These are phyloP conservation scores for Liparis tanakae DNA, from an alignment of 2,797 vertebrate species.

Conservation along the genomic window DNA sequence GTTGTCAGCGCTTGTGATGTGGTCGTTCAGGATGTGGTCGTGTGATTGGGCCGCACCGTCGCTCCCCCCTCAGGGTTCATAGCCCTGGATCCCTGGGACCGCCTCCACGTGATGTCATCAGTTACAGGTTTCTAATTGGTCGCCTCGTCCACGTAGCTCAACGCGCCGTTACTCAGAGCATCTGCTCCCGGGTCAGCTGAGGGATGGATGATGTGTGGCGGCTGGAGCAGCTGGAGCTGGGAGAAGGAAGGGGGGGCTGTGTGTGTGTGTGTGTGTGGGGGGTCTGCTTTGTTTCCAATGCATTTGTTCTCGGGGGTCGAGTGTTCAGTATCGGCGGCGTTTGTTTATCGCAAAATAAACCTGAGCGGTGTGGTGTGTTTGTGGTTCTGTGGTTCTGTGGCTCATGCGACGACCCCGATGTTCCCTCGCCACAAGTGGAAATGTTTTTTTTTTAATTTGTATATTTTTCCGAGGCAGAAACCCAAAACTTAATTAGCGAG, in stretches of 20 bases:
- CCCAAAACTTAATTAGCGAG: too few relatives aligned
- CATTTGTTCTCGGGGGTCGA: conserved; percentile 27
- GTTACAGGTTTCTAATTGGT: conserved; percentile 82
- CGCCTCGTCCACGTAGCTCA: conserved; percentile 60
- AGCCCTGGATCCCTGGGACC: conserved; percentile 76
- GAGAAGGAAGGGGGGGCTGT: too few relatives aligned
- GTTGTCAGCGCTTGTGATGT: too few relatives aligned
- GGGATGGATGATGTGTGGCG: conserved; percentile 60
- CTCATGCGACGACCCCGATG: too few relatives aligned
- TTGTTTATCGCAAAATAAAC: conserved; percentile 30
- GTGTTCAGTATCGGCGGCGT: too few relatives aligned
- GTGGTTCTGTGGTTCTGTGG: too few relatives aligned
- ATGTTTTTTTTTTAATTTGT: too few relatives aligned
- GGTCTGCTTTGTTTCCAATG: conserved; percentile 65
- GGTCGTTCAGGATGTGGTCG: too few relatives aligned
- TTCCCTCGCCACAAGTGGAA: too few relatives aligned
- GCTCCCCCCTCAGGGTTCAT: conserved; percentile 76
- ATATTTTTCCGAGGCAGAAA: too few relatives aligned
- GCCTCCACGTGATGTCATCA: conserved; percentile 78
- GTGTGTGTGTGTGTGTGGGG: background rate
- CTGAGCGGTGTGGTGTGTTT: background rate
- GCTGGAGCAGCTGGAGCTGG: conserved; percentile 40
- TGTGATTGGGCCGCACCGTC: conserved; percentile 54
- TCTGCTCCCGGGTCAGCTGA: conserved; percentile 55
- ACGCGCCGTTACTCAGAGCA: conserved; percentile 75